phyloP scores from a whole-genome alignment of 2,797 vertebrate genomes.

The Pterois miles region DNA sequence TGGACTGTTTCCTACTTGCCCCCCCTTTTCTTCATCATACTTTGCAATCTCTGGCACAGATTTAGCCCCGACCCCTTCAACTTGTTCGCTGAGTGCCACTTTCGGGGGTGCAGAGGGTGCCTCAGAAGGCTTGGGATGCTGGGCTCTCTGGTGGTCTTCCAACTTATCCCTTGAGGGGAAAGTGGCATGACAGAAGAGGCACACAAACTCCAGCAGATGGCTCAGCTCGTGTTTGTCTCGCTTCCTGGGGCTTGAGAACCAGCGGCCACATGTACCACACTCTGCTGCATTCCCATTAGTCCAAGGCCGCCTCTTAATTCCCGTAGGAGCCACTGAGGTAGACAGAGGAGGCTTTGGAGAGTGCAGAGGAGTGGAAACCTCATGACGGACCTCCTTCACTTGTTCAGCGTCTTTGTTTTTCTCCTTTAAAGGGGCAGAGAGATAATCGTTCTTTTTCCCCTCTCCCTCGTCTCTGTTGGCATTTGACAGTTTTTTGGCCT shows the following conservation, averaged over 20 bases:
- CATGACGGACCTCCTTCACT: constrained; percentile 59
- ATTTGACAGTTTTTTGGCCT: constrained; percentile 47
- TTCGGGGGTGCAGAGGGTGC: constrained; percentile 57
- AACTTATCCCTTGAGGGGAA: constrained; percentile 84
- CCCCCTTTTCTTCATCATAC: constrained; percentile 73
- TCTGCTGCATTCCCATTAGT: constrained; percentile 83
- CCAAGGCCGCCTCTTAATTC: constrained; percentile 81
- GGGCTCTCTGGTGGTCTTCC: constrained; percentile 85
- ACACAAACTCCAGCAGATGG: constrained; percentile 86
- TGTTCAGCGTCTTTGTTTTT: constrained; percentile 65
- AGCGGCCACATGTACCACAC: constrained; percentile 88
- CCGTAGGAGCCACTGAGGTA: constrained; percentile 71
- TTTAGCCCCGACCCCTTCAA: constrained; percentile 60
- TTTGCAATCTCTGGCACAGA: constrained; percentile 56
- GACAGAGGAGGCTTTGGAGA: constrained; percentile 72
- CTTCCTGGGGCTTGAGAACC: constrained; percentile 87
- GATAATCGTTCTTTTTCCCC: constrained; percentile 41
- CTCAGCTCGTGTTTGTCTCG: constrained; percentile 90
- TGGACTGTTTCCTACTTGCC: constrained; percentile 59
- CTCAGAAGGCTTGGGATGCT: constrained; percentile 81
- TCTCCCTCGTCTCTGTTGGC: constrained; percentile 33
- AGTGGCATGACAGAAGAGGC: constrained; percentile 81
- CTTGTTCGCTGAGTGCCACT: constrained; percentile 50
- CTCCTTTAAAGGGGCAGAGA: constrained; percentile 54
- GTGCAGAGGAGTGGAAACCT: constrained; percentile 54